These are phyloP conservation scores for Solenopsis fugax DNA, from an alignment of 1,140 invertebrate species.

Conservation along the genomic window DNA sequence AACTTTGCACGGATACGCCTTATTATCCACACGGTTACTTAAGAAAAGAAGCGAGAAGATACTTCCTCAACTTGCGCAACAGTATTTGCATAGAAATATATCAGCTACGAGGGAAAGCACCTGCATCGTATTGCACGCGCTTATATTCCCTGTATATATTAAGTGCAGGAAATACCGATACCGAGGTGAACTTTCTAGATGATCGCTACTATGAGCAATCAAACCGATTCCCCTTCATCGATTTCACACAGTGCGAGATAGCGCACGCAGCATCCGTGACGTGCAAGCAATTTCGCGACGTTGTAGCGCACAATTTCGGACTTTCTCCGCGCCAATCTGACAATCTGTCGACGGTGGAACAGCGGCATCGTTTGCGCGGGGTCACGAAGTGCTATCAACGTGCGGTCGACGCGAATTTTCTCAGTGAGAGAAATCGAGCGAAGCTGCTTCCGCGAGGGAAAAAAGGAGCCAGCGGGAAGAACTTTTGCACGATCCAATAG, in stretches of 20 bases:
- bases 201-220: constrained; percentile 22
- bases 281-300: constrained; percentile 28
- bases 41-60: constrained; percentile 46
- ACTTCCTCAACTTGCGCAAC: constrained; percentile 50
- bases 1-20: constrained; percentile 51
- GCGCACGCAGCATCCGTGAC: constrained; percentile 1
- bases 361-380: constrained; percentile 10
- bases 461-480: not conserved
- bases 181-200: constrained; percentile 19
- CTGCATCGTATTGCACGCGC: constrained; percentile 20
- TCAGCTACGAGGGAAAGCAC: constrained; percentile 30
- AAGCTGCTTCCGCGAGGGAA: constrained; percentile 14
- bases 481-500: constrained; percentile 59
- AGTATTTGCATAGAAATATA: constrained; percentile 60
- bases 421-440: constrained; percentile 31
- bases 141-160: constrained; percentile 9
- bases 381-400: constrained; percentile 26
- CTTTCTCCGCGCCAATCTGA: constrained; percentile 40
- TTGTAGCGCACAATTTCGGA: constrained; percentile 34
- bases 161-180: not conserved
- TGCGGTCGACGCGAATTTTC: constrained; percentile 42
- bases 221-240: not conserved
- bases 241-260: constrained; percentile 8
- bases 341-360: constrained; percentile 42
- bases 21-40: constrained; percentile 57